phyloP scores from a whole-genome alignment of 2,888 invertebrate genomes.

The Synanthedon vespiformis region DNA sequence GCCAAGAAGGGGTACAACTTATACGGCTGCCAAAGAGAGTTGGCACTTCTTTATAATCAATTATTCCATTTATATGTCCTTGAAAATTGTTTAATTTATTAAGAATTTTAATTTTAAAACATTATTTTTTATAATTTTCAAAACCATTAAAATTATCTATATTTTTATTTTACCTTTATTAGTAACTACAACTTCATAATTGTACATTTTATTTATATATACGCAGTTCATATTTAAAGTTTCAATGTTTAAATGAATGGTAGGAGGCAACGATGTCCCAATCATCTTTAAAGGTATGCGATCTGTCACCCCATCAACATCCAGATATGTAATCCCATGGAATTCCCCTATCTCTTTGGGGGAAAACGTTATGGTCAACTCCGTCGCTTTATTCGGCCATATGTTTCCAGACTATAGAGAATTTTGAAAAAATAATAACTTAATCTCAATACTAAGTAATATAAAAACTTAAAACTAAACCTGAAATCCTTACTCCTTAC shows the following conservation, averaged over 20 bases:
- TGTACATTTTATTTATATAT: conserved; percentile 69
- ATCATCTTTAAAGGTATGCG: conserved; percentile 62
- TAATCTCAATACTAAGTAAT: background rate
- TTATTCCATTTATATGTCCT: conserved; percentile 72
- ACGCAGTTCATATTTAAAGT: conserved; percentile 69
- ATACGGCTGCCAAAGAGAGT: conserved; percentile 71
- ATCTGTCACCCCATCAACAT: conserved; percentile 66
- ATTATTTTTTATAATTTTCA: background rate
- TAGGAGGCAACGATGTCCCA: conserved; percentile 71
- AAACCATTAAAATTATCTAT: background rate
- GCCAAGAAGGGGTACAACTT: conserved; percentile 53
- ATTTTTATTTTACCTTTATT: conserved; percentile 57
- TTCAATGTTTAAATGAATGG: conserved; percentile 65
- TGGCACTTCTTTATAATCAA: conserved; percentile 52
- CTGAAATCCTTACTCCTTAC: no score
- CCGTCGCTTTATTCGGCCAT: conserved; percentile 67
- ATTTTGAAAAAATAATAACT: conserved; percentile 2
- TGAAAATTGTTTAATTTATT: conserved; percentile 19
- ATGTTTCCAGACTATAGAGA: conserved; percentile 66
- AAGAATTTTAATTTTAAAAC: background rate
- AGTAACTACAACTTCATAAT: conserved; percentile 71
- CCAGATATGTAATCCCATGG: conserved; percentile 64
- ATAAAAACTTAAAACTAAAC: background rate
- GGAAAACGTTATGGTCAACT: conserved; percentile 66
- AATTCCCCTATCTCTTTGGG: conserved; percentile 66